phyloP scores from a whole-genome alignment of 1,140 invertebrate genomes.

The Scylla paramamosain region DNA sequence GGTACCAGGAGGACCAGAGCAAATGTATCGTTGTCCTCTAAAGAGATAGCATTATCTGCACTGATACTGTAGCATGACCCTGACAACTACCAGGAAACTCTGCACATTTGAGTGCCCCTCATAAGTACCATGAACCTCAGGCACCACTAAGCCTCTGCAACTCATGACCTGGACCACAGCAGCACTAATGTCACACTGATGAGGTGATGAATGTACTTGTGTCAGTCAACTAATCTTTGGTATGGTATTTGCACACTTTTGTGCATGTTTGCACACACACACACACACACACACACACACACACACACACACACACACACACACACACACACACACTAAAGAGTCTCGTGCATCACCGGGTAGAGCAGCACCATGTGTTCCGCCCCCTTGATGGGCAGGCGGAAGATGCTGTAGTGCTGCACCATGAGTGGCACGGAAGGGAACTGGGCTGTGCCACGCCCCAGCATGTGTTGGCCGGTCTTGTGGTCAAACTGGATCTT shows the following conservation, averaged over 20 bases:
- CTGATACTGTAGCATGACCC: background rate
- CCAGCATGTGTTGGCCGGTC: conserved; percentile 88
- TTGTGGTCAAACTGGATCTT: conserved; percentile 87
- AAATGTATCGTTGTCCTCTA: background rate
- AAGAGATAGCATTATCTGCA: background rate
- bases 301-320: background rate
- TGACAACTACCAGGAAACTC: background rate
- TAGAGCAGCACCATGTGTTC: conserved; percentile 96
- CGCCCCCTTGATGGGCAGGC: conserved; percentile 94
- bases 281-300: conserved; percentile 8
- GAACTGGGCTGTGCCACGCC: conserved; percentile 95
- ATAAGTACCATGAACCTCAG: background rate
- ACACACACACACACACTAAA: conserved; percentile 62
- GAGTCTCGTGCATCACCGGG: conserved; percentile 83
- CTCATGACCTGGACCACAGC: background rate
- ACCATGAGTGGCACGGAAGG: conserved; percentile 95
- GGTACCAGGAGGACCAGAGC: background rate
- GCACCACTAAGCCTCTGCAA: background rate
- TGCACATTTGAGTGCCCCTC: background rate
- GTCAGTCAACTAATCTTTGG: conserved; percentile 6
- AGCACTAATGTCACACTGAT: background rate
- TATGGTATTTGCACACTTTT: background rate
- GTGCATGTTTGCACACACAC: background rate
- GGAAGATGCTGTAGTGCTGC: conserved; percentile 93
- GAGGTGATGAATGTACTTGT: background rate